Evolutionary conservation across 2,888 invertebrate genomes (phyloP).

Genomic region (Melipona beecheii): DNA sequence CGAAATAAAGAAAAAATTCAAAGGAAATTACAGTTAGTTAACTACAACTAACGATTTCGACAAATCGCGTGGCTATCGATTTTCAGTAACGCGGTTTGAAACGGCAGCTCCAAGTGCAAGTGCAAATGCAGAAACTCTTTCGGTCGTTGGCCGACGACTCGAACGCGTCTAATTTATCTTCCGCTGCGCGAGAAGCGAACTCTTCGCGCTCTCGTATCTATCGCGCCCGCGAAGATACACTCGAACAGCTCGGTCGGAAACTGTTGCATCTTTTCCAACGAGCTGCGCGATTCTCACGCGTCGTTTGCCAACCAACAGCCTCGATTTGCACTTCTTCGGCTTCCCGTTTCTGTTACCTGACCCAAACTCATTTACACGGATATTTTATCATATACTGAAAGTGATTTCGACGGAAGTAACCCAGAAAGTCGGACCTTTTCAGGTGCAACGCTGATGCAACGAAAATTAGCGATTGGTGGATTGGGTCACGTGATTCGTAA

Average conservation of each 20-base stretch:
- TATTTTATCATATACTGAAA: no score
- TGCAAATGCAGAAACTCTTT: conserved; percentile 58
- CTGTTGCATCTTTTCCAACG: conserved; percentile 14
- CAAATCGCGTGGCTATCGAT: neutral
- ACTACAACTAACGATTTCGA: neutral
- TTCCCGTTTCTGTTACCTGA: neutral
- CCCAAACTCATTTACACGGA: no score
- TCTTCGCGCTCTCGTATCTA: conserved; percentile 55
- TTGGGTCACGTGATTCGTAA: no score
- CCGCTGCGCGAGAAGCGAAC: conserved; percentile 49
- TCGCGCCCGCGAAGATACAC: conserved; percentile 39
- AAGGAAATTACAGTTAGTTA: neutral
- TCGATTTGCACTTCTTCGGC: neutral
- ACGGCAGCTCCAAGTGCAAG: conserved; percentile 58
- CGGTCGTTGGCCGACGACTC: conserved; percentile 58
- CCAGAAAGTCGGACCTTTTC: no score
- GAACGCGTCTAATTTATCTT: conserved; percentile 64
- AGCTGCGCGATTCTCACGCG: conserved; percentile 30
- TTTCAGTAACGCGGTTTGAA: conserved; percentile 13
- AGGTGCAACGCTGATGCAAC: no score
- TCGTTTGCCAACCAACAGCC: conserved; percentile 1
- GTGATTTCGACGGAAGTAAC: no score
- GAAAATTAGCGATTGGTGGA: no score
- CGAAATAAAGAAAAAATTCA: neutral
- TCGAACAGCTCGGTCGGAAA: conserved; percentile 24